Evolutionary conservation across 2,113 vertebrate species (phyloP).

Genomic region (Megaleporinus macrocephalus): DNA sequence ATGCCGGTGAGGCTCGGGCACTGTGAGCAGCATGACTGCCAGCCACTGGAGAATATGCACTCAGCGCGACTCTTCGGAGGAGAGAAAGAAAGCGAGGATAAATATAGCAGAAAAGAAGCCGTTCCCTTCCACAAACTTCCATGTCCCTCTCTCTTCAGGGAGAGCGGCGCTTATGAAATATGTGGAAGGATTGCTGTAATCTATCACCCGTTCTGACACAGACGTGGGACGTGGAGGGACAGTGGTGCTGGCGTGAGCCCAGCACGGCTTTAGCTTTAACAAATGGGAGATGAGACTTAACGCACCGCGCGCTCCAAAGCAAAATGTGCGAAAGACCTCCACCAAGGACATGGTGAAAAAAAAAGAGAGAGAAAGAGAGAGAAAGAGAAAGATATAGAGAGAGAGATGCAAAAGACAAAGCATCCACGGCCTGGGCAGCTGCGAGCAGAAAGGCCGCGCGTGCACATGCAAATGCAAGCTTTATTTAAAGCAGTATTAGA

Average conservation of each 20-base stretch:
- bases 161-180: conserved; percentile 71
- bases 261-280: conserved; percentile 33
- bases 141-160: conserved; percentile 48
- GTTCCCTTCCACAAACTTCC: conserved; percentile 70
- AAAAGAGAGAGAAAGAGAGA: neutral
- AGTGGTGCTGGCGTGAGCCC: conserved; percentile 22
- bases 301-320: neutral
- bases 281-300: conserved; percentile 45
- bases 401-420: conserved; percentile 24
- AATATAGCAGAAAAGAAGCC: conserved; percentile 69
- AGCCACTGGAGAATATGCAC: conserved; percentile 53
- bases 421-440: neutral
- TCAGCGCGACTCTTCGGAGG: conserved; percentile 52
- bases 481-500: conserved; percentile 34
- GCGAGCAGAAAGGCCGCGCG: conserved; percentile 16
- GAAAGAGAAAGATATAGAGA: no score
- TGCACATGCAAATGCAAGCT: neutral
- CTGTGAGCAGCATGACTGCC: conserved; percentile 2
- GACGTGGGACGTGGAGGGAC: conserved; percentile 43
- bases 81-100: conserved; percentile 60
- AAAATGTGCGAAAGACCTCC: neutral
- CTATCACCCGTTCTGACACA: conserved; percentile 70
- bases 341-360: conserved; percentile 1
- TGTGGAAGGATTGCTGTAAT: conserved; percentile 72
- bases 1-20: conserved; percentile 20